Conservation (phyloP, 1,140 invertebrate species). For the Nephotettix cincticeps region DNA sequence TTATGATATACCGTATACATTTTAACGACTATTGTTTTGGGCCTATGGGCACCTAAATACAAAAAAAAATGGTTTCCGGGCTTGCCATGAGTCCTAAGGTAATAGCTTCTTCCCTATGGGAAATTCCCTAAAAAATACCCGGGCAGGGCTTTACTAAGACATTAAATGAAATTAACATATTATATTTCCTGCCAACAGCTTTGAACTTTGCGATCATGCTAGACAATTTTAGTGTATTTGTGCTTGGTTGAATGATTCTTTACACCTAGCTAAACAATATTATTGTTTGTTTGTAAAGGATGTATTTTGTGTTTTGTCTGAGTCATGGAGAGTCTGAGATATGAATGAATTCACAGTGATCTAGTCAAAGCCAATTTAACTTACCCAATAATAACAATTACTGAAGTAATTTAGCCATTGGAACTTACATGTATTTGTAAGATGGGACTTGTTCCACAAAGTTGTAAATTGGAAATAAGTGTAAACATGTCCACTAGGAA, state of each 20-base stretch:
- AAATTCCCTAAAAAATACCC: too few species aligned
- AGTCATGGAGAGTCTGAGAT: background rate
- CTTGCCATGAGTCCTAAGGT: too few species aligned
- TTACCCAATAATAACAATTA: background rate
- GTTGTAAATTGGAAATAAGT: constrained; percentile 86
- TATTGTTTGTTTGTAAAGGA: background rate
- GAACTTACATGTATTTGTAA: constrained; percentile 56
- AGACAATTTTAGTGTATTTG: too few species aligned
- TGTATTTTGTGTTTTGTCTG: constrained; percentile 11
- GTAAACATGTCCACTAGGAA: constrained; percentile 75
- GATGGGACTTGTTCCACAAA: constrained; percentile 58
- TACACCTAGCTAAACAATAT: background rate
- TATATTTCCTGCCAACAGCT: too few species aligned
- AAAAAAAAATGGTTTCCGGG: too few species aligned
- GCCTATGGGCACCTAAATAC: too few species aligned
- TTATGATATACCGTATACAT: too few species aligned
- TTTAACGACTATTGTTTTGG: too few species aligned
- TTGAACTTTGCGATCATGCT: too few species aligned
- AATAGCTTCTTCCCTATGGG: too few species aligned
- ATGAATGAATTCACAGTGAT: background rate
- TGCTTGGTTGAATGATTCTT: background rate
- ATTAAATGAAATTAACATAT: too few species aligned
- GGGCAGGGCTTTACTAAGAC: too few species aligned
- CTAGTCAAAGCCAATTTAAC: background rate
- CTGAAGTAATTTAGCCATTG: constrained; percentile 30